These are phyloP conservation scores for Antitype chi DNA, from an alignment of 2,888 invertebrate species.

Conservation along the genomic window DNA sequence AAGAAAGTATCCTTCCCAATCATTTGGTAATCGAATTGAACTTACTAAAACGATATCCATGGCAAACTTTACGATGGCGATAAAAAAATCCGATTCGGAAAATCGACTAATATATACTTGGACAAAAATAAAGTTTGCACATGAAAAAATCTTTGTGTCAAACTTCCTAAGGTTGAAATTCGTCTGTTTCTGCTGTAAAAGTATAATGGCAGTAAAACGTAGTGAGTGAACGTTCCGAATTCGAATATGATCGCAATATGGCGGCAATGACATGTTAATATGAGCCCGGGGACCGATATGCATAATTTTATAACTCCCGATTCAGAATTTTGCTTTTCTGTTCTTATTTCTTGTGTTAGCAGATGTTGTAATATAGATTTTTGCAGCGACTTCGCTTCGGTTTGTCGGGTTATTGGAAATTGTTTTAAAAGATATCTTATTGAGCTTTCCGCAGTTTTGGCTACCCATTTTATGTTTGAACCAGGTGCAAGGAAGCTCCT, in stretches of 20 bases:
- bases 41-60: constrained; percentile 81
- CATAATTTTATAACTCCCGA: constrained; percentile 85
- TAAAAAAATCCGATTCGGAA: constrained; percentile 77
- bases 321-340: constrained; percentile 69
- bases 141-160: constrained; percentile 26
- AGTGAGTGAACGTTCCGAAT: constrained; percentile 78
- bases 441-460: constrained; percentile 1
- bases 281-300: constrained; percentile 83
- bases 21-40: constrained; percentile 84
- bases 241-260: constrained; percentile 88
- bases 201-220: constrained; percentile 59
- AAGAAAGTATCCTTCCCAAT: constrained; percentile 71
- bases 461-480: constrained; percentile 5
- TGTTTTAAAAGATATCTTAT: constrained; percentile 39
- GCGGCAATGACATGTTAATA: constrained; percentile 89
- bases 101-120: constrained; percentile 79
- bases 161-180: constrained; percentile 67
- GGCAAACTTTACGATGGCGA: constrained; percentile 80
- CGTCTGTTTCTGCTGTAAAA: constrained; percentile 53
- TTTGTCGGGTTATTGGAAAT: constrained; percentile 52
- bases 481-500: not conserved
- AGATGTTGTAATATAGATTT: constrained; percentile 62
- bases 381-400: constrained; percentile 32
- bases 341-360: constrained; percentile 63
- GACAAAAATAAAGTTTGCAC: constrained; percentile 39